A percentile compares a stretch with the other conserved stretches of the same genome.
phyloP scores from a whole-genome alignment of 2,113 vertebrate species.

The Elgaria multicarinata region DNA sequence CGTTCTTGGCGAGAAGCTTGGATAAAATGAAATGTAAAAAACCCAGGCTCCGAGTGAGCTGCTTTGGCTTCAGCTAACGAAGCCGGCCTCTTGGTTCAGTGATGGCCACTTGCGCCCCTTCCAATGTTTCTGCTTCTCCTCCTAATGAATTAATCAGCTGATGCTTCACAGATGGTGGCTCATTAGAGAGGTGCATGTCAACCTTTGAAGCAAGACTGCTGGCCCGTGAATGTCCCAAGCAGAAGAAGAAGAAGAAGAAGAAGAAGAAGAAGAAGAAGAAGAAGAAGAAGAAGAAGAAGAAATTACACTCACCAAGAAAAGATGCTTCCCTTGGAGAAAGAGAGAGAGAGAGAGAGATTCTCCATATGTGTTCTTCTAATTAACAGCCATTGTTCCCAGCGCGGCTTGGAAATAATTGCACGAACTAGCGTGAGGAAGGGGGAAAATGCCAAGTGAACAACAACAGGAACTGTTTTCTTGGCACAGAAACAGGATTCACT shows the following conservation, averaged over 20 bases:
- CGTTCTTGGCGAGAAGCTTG: accelerated
- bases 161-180: neutral
- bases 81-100: neutral
- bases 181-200: constrained; percentile 43
- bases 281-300: accelerated
- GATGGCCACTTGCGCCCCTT: constrained; percentile 30
- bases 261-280: accelerated
- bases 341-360: neutral
- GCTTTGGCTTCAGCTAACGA: neutral
- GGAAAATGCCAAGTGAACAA: constrained; percentile 30
- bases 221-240: neutral
- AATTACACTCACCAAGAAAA: neutral
- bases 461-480: constrained; percentile 37
- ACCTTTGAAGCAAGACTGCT: constrained; percentile 33
- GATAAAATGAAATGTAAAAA: constrained; percentile 29
- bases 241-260: too few relatives aligned
- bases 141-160: constrained; percentile 59
- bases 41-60: constrained; percentile 21
- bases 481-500: constrained; percentile 21
- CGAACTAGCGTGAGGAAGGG: constrained; percentile 30
- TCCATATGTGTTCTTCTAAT: constrained; percentile 60
- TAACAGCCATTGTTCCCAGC: constrained; percentile 44
- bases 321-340: neutral
- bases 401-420: constrained; percentile 54
- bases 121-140: constrained; percentile 23